Base-by-base conservation (phyloP, 2,113 vertebrate genomes). In the Delphinapterus leucas region DNA sequence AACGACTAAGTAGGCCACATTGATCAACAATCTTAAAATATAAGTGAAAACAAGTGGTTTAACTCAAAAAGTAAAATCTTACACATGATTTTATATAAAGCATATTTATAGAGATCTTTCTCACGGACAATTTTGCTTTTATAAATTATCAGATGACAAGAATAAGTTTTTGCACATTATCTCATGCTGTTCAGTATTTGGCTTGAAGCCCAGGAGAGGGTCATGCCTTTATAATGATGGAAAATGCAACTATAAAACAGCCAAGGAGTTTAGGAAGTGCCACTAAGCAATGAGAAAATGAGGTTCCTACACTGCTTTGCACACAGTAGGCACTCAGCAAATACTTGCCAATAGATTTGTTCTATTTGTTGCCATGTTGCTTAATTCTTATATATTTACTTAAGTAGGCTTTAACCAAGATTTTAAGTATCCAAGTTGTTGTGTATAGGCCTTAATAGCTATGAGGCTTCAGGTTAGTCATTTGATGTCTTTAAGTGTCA, bases 151-250 rank as follows among this genome's bases (percentile, higher is more conserved):
- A 95, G 93, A 96, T 97, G 97, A 97, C 96, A 98, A 77, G 31
- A 98, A 98, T 97, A 98, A 97, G 97, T 93, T 61, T 96, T 85
- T 98, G 96, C 92, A 98, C 97, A 98, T 97, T 97, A 97, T 97
- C 97, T 98, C 97, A 97, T 71, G 95, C 96, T 98, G 97, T 61
- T 98, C 97, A 97, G 98, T 95, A 82, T 97, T 98, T 98, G 98
- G 98, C 97, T 97, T 96, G 65, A 92, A 80, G 97, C 98, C 98
- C 98, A 98, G 98, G 53, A 93, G 71, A 98, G 98, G 98, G 98
- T 98, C 98, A 98, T 38, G 96, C 79, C 94, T 98, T 97, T 98
- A 94, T 88, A 96, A 97, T 14, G 96, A 98, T 97, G 96, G 96
- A 98, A 98, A 98, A 97, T 93, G 82, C 96, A 97, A 98, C 94